phyloP scores from a whole-genome alignment of 2,113 vertebrate species.

The Daphoenositta chrysoptera region DNA sequence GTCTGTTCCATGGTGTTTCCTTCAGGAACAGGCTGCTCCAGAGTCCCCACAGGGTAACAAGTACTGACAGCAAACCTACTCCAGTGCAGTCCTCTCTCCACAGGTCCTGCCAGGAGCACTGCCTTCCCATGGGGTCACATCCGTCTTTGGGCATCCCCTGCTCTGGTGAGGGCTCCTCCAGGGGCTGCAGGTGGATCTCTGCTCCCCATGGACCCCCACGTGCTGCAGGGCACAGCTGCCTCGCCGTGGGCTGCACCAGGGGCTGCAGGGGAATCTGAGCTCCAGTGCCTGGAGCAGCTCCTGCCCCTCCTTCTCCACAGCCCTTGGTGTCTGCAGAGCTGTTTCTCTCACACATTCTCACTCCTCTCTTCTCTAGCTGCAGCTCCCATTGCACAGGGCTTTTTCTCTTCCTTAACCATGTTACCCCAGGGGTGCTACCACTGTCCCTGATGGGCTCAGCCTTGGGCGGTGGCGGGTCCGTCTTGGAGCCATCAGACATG shows the following conservation, averaged over 20 bases:
- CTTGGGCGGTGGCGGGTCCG: fast-evolving
- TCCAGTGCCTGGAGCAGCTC: not conserved
- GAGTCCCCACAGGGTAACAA: fast-evolving
- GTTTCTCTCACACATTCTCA: not conserved
- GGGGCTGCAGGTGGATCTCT: not conserved
- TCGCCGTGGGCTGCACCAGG: not conserved
- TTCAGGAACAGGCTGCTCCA: not conserved
- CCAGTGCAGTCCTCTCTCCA: not conserved
- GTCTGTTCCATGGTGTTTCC: not conserved
- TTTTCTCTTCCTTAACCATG: not conserved
- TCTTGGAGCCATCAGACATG: not conserved
- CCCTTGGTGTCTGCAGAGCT: not conserved
- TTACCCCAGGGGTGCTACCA: not conserved
- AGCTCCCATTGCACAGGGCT: not conserved
- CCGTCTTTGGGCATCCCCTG: not conserved
- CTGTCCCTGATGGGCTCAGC: not conserved
- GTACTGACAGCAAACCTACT: not conserved
- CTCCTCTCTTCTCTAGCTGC: not conserved
- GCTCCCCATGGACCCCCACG: not conserved
- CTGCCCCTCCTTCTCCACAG: not conserved
- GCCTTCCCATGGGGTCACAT: not conserved
- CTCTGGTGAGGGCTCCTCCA: not conserved
- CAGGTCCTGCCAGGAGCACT: not conserved
- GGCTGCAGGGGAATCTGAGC: not conserved
- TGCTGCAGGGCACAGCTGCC: not conserved